phyloP scores from a whole-genome alignment of 2,797 vertebrate species.

The Discoglossus pictus region DNA sequence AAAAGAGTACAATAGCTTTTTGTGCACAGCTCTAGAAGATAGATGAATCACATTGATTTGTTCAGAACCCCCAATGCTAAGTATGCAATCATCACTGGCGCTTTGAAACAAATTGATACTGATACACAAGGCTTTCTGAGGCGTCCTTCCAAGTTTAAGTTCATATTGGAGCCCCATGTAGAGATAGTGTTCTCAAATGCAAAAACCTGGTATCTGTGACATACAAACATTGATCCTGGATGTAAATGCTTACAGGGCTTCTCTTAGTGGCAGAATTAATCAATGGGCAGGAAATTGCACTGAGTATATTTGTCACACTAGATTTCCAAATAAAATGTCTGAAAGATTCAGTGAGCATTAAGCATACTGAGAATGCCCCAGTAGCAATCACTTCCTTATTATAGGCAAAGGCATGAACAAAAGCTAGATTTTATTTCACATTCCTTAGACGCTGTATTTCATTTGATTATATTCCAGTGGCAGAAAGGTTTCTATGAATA shows the following conservation, averaged over 20 bases:
- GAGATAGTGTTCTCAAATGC: slow-evolving; percentile 38
- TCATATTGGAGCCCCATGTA: slow-evolving; percentile 40
- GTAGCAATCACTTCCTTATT: slow-evolving; percentile 4
- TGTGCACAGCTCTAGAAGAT: slow-evolving; percentile 3
- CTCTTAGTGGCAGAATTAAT: slow-evolving; percentile 52
- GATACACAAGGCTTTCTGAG: neutral
- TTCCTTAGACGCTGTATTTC: neutral
- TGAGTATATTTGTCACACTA: slow-evolving; percentile 46
- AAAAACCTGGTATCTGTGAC: slow-evolving; percentile 34
- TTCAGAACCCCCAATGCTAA: slow-evolving; percentile 47
- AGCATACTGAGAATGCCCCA: neutral
- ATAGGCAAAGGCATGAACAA: neutral
- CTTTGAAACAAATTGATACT: slow-evolving; percentile 35
- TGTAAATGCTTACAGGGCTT: slow-evolving; percentile 54
- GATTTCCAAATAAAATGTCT: slow-evolving; percentile 52
- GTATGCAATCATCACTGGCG: slow-evolving; percentile 47
- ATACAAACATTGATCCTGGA: slow-evolving; percentile 52
- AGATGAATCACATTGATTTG: slow-evolving; percentile 51
- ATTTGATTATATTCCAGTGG: slow-evolving; percentile 9
- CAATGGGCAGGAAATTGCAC: slow-evolving; percentile 48
- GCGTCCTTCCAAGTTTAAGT: slow-evolving; percentile 30
- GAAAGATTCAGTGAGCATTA: slow-evolving; percentile 7
- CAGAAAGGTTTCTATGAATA: neutral
- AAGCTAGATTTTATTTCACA: neutral
- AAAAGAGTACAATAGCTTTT: slow-evolving; percentile 13